Evolutionary conservation across 2,113 vertebrate genomes (phyloP), one percentile per base, ranked within the genome.

Genomic region (Chloropsis hardwickii): DNA sequence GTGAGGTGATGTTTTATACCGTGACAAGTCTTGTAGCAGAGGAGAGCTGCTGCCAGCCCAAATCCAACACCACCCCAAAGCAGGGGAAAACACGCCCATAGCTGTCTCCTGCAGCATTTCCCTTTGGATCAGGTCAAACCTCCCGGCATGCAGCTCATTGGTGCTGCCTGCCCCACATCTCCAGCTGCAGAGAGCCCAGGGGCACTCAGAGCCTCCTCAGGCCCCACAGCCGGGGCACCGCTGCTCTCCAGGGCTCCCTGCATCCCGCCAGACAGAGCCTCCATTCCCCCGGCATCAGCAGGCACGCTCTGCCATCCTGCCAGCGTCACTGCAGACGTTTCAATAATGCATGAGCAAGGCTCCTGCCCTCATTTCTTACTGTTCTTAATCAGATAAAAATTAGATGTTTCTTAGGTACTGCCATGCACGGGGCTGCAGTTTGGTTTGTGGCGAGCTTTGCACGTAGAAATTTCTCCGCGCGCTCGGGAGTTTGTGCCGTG

Each of bases 141-240:
- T 66, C 1, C 2, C 0, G 0, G 67, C 82, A 33, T 29, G 47
- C 7, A 29, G 50, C 0, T 0, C 42, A 11, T 4, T 35, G 81
- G 57, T 1, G 2, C 23, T 48, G 23, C 31, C 37, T 88, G 48
- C 44, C 79, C 35, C 33, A 44, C 6, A 2, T 83, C 76, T 35
- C 45, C 48, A 60, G 40, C 70, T 50, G 74, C 10, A 82, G 61
- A n/a, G 15, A 76, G 56, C 83, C 44, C 37, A 25, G 58, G 3
- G 2, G 42, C 60, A n/a, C 2, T 2, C n/a, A 37, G 54, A 54
- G 42, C 58, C 76, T 47, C 44, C 57, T 65, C 54, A 35, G 10
- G 19, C n/a, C 54, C 33, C 39, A 1, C 51, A 33, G 48, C 19
- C 2, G 0, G 29, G 4, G 29, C 60, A 37, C 39, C 8, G 2